A percentile compares a stretch with the other conserved stretches of the same genome.
Evolutionary conservation across 2,113 vertebrate genomes (phyloP).

Genomic region (Syrrhaptes paradoxus): DNA sequence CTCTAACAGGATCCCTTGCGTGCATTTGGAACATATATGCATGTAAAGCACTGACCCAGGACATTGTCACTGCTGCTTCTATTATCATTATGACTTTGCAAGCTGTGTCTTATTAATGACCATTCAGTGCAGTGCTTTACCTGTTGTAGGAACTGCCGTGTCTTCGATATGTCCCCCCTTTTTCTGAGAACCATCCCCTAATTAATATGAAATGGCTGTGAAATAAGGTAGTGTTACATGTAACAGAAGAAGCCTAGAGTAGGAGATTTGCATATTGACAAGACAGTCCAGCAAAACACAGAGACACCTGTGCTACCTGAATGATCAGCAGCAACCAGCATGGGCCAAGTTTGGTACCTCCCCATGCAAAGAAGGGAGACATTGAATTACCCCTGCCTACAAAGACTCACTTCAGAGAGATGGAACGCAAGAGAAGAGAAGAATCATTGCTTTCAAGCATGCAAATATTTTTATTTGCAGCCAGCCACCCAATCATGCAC

Average conservation of each 20-base stretch:
- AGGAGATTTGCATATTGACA: neutral
- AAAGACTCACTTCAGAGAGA: neutral
- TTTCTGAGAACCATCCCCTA: neutral
- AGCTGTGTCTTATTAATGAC: conserved; percentile 56
- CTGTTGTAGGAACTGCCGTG: neutral
- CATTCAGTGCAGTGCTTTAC: conserved; percentile 45
- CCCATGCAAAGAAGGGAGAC: neutral
- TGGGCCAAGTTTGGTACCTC: neutral
- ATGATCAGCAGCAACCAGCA: neutral
- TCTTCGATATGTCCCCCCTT: neutral
- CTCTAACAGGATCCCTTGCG: conserved; percentile 54
- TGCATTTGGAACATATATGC: conserved; percentile 6
- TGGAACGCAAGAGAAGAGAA: neutral
- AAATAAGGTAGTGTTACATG: neutral
- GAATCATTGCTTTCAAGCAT: neutral
- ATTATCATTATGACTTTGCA: conserved; percentile 52
- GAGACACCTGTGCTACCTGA: neutral
- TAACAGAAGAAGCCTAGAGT: neutral
- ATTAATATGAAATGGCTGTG: conserved; percentile 1
- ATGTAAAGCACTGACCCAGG: conserved; percentile 56
- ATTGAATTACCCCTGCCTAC: neutral
- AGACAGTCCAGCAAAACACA: neutral
- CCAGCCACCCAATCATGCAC: neutral
- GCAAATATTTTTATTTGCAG: neutral
- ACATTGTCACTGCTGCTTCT: conserved; percentile 51